phyloP scores from a whole-genome alignment of 2,797 vertebrate genomes.

The Catamblyrhynchus diadema region DNA sequence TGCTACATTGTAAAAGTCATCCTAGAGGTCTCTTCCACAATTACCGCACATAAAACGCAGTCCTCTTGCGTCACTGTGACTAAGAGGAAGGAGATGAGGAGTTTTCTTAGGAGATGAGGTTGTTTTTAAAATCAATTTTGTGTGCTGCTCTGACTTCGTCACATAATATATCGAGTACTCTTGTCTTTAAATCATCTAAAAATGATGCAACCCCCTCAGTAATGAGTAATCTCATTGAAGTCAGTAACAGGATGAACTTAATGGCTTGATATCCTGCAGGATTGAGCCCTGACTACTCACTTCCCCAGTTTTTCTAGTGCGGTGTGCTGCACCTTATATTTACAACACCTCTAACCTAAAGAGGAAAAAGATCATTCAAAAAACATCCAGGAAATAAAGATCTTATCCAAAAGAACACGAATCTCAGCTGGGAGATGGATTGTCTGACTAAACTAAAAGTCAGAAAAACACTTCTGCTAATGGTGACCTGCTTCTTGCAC shows the following conservation, averaged over 20 bases:
- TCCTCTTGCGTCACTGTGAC: background rate
- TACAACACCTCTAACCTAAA: background rate
- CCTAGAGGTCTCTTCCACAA: background rate
- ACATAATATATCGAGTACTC: background rate
- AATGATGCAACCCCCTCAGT: background rate
- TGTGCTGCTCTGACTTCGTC: background rate
- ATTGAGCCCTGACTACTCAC: background rate
- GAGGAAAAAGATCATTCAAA: background rate
- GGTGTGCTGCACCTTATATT: background rate
- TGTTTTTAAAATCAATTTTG: background rate
- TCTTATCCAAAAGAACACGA: background rate
- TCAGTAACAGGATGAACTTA: background rate
- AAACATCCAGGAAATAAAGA: background rate
- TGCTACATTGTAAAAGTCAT: background rate
- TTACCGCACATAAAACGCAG: background rate
- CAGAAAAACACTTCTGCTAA: background rate
- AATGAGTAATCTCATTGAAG: background rate
- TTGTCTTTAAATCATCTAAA: background rate
- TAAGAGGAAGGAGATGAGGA: background rate
- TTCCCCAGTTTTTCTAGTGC: background rate
- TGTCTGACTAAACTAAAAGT: background rate
- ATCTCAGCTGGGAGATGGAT: background rate
- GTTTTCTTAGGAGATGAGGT: background rate
- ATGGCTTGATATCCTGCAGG: background rate
- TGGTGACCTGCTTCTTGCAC: background rate